Percentiles rank a stretch among this genome's conserved stretches.
Evolutionary conservation across 2,888 invertebrate genomes (phyloP).

Genomic region (Dichetophora obliterata): DNA sequence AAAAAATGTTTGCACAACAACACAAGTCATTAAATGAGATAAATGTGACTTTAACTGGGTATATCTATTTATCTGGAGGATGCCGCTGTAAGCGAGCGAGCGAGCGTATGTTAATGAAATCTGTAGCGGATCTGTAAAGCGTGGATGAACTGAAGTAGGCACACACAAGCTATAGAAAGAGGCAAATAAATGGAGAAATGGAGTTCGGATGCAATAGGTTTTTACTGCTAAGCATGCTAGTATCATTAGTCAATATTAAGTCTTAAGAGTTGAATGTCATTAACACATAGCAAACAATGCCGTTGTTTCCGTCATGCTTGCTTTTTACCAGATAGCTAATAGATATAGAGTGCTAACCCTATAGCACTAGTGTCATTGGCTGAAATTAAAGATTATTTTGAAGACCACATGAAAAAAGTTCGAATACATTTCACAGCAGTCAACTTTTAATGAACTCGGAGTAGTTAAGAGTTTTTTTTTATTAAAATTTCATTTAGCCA

Average conservation of each 20-base stretch:
- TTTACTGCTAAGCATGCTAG: neutral
- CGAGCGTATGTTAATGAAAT: slow-evolving; percentile 11
- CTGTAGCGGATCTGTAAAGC: neutral
- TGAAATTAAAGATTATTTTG: no score
- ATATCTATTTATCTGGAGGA: slow-evolving; percentile 3
- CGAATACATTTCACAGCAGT: no score
- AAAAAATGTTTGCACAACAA: no score
- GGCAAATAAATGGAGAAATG: neutral
- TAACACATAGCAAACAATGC: neutral
- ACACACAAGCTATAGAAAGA: neutral
- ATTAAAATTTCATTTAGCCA: no score
- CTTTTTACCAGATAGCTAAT: neutral
- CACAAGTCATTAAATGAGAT: slow-evolving; percentile 16
- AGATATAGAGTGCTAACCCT: neutral
- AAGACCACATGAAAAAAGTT: no score
- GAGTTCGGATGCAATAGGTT: neutral
- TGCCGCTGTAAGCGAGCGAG: neutral
- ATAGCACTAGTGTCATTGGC: no score
- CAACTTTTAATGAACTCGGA: no score
- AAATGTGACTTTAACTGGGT: slow-evolving; percentile 32
- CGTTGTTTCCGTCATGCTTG: neutral
- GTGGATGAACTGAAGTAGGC: neutral
- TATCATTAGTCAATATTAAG: slow-evolving; percentile 9
- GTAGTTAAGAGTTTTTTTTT: no score
- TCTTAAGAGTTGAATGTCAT: neutral